Evolutionary conservation across 2,797 vertebrate species (phyloP), one percentile per base, ranked within the genome.

Genomic region (Octomys mimax): DNA sequence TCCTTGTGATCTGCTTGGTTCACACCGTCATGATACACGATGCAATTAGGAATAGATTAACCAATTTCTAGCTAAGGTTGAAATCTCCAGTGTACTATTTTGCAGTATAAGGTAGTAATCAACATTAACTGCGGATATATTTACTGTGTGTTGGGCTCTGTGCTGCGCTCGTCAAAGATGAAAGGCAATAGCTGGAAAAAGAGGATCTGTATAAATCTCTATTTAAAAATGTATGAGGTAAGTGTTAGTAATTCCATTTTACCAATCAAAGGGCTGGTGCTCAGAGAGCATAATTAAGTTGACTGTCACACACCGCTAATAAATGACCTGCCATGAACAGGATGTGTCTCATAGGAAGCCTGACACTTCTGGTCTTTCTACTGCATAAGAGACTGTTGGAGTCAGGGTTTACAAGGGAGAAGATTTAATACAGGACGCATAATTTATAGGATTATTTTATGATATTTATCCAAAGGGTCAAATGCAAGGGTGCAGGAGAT

Each of bases 181-280:
- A 78, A 73, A 71, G 36, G 82, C n/a, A 54, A 28, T 82, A 86
- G 10, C 33, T 64, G 81, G 66, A 49, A 95, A 93, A 93, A 82
- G 19, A 52, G 71, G 4, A 79, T n/a, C 36, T 84, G 16, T 36
- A 71, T 82, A 68, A 89, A 46, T n/a, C 3, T 19, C 39, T 49
- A 26, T 31, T 36, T 49, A 28, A 49, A 90, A 95, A 84, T 7
- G 5, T 62, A 24, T 91, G 13, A 88, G 59, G 61, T 83, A 28
- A 57, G 57, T 75, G 14, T 68, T 75, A 62, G 77, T 84, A 46
- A 91, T 64, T 62, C 57, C 52, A 97, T 81, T 93, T 77, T 88
- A 59, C 9, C 88, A 39, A 96, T 52, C 77, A 89, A 68, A 57
- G 92, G 33, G 46, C n/a, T 39, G 83, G 66, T 28, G 7, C 22